Evolutionary conservation across 1,140 invertebrate species (phyloP), one percentile per base, ranked within the genome.

Genomic region (Drosophila virilis): DNA sequence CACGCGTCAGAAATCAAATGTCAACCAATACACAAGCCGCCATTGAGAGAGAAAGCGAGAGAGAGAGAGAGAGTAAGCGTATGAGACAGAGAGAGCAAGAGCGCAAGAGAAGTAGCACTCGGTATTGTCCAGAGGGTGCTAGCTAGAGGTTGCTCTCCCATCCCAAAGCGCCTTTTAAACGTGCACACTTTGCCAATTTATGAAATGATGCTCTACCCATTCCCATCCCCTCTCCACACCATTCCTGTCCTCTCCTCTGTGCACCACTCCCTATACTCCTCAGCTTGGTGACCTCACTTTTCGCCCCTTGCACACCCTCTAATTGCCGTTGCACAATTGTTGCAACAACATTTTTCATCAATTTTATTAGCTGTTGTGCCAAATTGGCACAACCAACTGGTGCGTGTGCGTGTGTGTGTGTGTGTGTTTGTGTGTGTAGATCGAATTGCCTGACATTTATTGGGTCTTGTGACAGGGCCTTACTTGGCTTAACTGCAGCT

Each of bases 1-100:
- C 83, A 88, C 83, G 83, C 84, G 83, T 80, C 84, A 55, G 65
- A 88, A 88, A 88, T 88, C 84, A 88, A 88, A 88, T 88, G 83
- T 80, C 79, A 83, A 70, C 55, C 71, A 61, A 57, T 48, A 66
- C 48, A 48, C 64, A 35, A 42, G 40, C 6, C 10, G 38, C 9
- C 6, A 48, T 54, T 42, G 7, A 33, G 65, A 17, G 15, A n/a
- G 13, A 35, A 13, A 13, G 33, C 17, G 57, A 46, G 32, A 32
- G 17, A 38, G 59, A 48, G 51, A 17, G 5, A 33, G 58, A 22
- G 33, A 37, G 38, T 7, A 15, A 33, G 32, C 7, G 59, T 28
- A 0, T 28, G 22, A 28, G 22, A 28, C 2, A 28, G 0, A 22
- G 0, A 22, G 35, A 58, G 6, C 9, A 8, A 13, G 40, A 35